Evolutionary conservation across 2,797 vertebrate genomes (phyloP).

Genomic region (Aselliscus stoliczkanus): DNA sequence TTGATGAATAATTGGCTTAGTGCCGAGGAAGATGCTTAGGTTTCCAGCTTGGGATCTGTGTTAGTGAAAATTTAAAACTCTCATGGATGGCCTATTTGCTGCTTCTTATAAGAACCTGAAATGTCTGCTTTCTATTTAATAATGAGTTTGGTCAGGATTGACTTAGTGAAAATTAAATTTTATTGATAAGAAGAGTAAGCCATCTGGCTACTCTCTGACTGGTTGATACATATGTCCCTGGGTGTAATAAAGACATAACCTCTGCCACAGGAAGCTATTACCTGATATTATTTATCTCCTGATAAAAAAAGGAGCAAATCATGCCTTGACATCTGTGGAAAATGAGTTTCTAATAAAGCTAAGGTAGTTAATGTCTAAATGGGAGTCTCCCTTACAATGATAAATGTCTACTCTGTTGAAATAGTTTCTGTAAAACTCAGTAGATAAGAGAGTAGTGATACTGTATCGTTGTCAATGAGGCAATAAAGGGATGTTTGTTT

Average conservation of each 20-base stretch:
- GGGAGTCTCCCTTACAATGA: conserved; percentile 75
- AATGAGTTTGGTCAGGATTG: conserved; percentile 68
- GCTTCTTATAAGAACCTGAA: conserved; percentile 21
- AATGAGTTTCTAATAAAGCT: conserved; percentile 81
- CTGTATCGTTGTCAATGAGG: conserved; percentile 55
- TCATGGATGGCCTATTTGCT: neutral
- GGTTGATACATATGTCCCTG: conserved; percentile 79
- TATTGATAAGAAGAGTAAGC: conserved; percentile 80
- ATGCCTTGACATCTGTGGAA: conserved; percentile 77
- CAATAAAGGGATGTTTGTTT: conserved; percentile 52
- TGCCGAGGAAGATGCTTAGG: neutral
- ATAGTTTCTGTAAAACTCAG: conserved; percentile 71
- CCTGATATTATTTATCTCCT: conserved; percentile 81
- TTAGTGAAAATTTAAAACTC: neutral
- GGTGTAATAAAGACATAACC: conserved; percentile 81
- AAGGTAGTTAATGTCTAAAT: conserved; percentile 78
- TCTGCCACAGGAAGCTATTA: conserved; percentile 81
- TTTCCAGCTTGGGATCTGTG: neutral
- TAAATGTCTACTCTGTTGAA: conserved; percentile 71
- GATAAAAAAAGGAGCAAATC: conserved; percentile 78
- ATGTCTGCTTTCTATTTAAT: conserved; percentile 58
- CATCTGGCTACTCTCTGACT: conserved; percentile 81
- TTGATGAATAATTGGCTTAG: neutral
- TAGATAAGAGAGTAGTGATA: conserved; percentile 66
- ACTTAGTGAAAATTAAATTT: conserved; percentile 80